phyloP scores from a whole-genome alignment of 2,888 invertebrate genomes.

The Periphyllus acericola region DNA sequence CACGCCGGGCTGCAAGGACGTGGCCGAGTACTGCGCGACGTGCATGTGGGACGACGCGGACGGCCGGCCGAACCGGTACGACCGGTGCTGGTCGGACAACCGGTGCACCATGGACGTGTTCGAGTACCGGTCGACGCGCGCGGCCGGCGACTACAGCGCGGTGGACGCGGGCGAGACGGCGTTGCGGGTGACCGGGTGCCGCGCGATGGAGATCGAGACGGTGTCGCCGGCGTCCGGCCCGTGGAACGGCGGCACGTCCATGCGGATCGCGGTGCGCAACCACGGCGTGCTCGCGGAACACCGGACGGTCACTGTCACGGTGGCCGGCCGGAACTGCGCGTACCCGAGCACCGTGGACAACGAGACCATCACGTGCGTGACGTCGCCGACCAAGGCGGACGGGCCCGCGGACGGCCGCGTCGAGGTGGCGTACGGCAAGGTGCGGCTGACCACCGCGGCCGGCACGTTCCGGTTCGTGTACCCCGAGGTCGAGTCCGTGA shows the following conservation, averaged over 20 bases:
- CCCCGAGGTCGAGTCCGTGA: neutral
- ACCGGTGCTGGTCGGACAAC: neutral
- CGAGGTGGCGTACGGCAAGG: neutral
- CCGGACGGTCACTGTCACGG: neutral
- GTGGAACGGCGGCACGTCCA: neutral
- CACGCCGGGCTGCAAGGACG: neutral
- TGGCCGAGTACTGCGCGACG: neutral
- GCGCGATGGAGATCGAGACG: neutral
- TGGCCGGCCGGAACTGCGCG: neutral
- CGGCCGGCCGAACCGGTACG: neutral
- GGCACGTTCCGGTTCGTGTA: neutral
- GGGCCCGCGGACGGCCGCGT: neutral
- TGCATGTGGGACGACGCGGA: neutral
- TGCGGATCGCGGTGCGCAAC: neutral
- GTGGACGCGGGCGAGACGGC: neutral
- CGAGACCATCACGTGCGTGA: neutral
- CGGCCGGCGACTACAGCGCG: neutral
- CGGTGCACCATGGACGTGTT: neutral
- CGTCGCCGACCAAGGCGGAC: neutral
- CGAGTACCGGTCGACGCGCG: neutral
- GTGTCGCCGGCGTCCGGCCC: neutral
- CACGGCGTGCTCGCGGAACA: neutral
- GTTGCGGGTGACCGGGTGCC: neutral
- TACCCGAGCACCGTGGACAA: neutral
- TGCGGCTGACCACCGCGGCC: neutral